phyloP scores from a whole-genome alignment of 2,113 vertebrate species.

The Aleadryas rufinucha region DNA sequence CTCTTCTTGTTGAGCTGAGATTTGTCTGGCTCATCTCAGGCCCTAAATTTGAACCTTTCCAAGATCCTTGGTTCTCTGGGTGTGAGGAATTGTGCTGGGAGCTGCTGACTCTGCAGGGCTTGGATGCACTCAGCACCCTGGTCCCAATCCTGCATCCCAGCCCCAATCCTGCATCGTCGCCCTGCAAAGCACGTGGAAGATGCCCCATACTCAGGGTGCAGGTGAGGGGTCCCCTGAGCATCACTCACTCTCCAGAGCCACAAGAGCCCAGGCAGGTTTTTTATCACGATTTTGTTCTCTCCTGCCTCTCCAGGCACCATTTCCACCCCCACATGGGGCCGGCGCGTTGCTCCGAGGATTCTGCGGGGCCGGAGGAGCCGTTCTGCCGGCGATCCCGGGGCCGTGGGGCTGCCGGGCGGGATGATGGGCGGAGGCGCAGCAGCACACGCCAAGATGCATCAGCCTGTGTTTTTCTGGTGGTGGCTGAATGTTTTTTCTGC shows the following conservation, averaged over 20 bases:
- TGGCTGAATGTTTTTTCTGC: constrained; percentile 34
- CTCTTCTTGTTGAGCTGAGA: background rate
- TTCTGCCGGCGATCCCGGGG: background rate
- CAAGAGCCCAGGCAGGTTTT: background rate
- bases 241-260: accelerated
- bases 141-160: background rate
- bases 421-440: constrained; percentile 10
- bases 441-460: constrained; percentile 25
- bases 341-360: background rate
- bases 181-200: accelerated
- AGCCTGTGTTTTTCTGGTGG: constrained; percentile 34
- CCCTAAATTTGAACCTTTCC: background rate
- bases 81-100: background rate
- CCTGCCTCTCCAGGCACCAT: background rate
- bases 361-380: background rate
- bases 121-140: background rate
- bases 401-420: background rate
- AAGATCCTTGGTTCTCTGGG: background rate
- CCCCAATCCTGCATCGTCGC: background rate
- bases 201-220: background rate
- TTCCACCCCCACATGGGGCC: background rate
- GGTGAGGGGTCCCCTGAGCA: background rate
- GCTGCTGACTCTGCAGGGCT: background rate
- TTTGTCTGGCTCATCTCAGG: background rate
- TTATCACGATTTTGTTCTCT: accelerated